Evolutionary conservation across 2,113 vertebrate species (phyloP).

Genomic region (Trematomus loennbergii): DNA sequence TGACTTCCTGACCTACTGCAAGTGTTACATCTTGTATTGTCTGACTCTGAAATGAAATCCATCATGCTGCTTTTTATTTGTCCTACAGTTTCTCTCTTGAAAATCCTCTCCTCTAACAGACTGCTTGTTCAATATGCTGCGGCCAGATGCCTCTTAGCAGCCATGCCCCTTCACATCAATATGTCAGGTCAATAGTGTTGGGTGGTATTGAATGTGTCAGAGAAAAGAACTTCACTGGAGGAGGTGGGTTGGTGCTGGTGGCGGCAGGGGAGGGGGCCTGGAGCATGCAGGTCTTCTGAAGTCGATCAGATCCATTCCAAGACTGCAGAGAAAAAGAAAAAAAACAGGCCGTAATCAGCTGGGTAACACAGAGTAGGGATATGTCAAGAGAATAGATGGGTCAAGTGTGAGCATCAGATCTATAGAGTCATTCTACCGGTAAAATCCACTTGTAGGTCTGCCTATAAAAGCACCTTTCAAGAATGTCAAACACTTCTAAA

Average conservation of each 20-base stretch:
- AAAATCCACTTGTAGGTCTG: conserved; percentile 3
- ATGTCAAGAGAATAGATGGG: conserved; percentile 34
- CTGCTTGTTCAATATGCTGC: conserved; percentile 58
- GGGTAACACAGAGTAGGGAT: conserved; percentile 7
- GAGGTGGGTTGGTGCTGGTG: conserved; percentile 31
- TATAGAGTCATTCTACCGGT: not conserved
- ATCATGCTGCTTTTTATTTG: not conserved
- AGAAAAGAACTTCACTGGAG: conserved; percentile 67
- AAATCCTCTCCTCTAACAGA: conserved; percentile 16
- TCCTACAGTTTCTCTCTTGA: not conserved
- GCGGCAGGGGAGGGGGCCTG: conserved; percentile 15
- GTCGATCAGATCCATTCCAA: conserved; percentile 44
- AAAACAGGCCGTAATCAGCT: not conserved
- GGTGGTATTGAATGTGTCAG: conserved; percentile 76
- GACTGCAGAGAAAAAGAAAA: conserved; percentile 1
- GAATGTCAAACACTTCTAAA: not conserved
- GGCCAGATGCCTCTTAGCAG: conserved; percentile 71
- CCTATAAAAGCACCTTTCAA: not conserved
- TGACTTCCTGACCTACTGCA: not conserved
- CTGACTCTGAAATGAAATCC: not conserved
- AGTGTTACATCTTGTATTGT: conserved; percentile 1
- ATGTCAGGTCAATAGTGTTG: conserved; percentile 78
- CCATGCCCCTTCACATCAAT: conserved; percentile 68
- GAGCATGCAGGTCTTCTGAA: conserved; percentile 35
- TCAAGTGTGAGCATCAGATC: conserved; percentile 26